These are phyloP conservation scores for Trigoniulus corallinus DNA, from an alignment of 1,140 invertebrate species.

Conservation along the genomic window DNA sequence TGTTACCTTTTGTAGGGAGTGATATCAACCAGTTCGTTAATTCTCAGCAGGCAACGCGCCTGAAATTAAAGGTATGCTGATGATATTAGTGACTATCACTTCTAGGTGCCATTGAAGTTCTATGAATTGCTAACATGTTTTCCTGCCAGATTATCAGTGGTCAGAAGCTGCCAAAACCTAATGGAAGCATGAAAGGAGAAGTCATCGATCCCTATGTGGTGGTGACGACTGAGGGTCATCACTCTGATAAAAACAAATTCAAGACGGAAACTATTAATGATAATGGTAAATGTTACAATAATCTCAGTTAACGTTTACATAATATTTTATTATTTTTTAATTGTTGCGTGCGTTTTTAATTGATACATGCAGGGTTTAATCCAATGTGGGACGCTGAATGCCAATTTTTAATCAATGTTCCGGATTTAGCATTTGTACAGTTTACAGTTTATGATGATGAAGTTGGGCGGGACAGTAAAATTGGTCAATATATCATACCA, in stretches of 20 bases:
- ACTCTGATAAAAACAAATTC: conserved; percentile 28
- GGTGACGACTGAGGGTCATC: conserved; percentile 35
- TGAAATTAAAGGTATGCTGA: no score
- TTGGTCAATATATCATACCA: conserved; percentile 31
- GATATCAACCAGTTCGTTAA: no score
- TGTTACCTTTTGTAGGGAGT: no score
- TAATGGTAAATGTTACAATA: conserved; percentile 31
- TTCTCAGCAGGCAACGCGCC: no score
- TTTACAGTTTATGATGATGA: conserved; percentile 34
- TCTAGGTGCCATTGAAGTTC: no score
- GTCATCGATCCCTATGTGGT: conserved; percentile 33
- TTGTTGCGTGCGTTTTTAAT: no score
- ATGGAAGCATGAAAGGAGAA: conserved; percentile 23
- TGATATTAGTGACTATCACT: no score
- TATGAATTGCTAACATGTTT: background rate
- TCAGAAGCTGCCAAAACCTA: conserved; percentile 41
- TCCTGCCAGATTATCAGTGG: conserved; percentile 35
- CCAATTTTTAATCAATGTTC: conserved; percentile 30
- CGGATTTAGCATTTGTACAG: conserved; percentile 37
- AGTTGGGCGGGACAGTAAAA: conserved; percentile 19
- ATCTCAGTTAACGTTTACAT: no score
- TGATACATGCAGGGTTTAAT: conserved; percentile 40
- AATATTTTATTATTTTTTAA: background rate
- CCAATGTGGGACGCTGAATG: conserved; percentile 39
- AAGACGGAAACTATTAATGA: conserved; percentile 37